Evolutionary conservation across 2,888 invertebrate species (phyloP), one percentile per base, ranked within the genome.

Genomic region (Spodoptera littoralis): DNA sequence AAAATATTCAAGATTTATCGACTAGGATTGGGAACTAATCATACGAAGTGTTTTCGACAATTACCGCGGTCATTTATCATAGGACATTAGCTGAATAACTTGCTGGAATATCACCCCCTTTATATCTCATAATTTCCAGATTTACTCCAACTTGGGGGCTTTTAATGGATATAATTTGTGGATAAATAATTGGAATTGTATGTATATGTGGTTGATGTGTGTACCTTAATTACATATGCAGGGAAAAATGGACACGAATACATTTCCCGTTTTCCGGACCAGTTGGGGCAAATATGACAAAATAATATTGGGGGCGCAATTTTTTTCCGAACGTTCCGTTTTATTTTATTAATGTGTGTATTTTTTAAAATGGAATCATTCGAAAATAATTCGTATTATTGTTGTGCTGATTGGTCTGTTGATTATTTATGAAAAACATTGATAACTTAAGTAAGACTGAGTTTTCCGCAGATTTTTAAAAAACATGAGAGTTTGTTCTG

Each of bases 11-110:
- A 51, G 50, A 54, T 61, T 60, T 61, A 62, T 70, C 48, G 51
- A 69, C 61, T 43, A 54, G 44, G 30, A 59, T 54, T 22, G 50
- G 46, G 12, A 61, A 58, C 9, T 65, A 71, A 67, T 77, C 60
- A 62, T 53, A 41, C 44, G 48, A 52, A 77, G 72, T 74, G 67
- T 67, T 69, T 58, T 67, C 48, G 11, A 50, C 56, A 61, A 79
- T 79, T 70, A 71, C 64, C 18, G 22, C 11, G 30, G 49, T 72
- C 65, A 74, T 79, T 79, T 67, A 55, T 77, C 77, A 78, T 50
- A 13, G 41, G 30, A 46, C 55, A 73, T 73, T 66, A 74, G 30
- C 52, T 62, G 65, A 79, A 77, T 79, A 79, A 69, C 52, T 59
- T 41, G 66, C 56, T 65, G 50, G 6, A 45, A 52, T 60, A 56